These are phyloP conservation scores for Leptosomus discolor DNA, from an alignment of 2,113 vertebrate species.

Conservation along the genomic window DNA sequence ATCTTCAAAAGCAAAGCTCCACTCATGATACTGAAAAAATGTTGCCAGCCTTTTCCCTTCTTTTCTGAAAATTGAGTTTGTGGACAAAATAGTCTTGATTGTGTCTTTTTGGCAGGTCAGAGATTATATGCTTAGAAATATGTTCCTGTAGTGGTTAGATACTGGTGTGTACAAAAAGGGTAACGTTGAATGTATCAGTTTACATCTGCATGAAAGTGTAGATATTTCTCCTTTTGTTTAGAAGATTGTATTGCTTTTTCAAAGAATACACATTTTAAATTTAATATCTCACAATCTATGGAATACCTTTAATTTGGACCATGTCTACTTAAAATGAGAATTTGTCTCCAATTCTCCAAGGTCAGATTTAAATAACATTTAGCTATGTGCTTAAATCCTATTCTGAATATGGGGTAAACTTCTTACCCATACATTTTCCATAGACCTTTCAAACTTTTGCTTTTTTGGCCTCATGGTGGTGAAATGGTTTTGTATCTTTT, in stretches of 20 bases:
- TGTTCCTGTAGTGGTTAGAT: neutral
- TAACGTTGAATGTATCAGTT: neutral
- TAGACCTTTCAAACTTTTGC: neutral
- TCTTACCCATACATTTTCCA: neutral
- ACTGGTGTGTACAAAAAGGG: neutral
- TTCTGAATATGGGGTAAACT: neutral
- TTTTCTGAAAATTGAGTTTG: neutral
- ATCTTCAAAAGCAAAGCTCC: neutral
- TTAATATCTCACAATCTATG: neutral
- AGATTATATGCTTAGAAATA: neutral
- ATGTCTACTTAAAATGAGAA: neutral
- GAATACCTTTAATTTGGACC: neutral
- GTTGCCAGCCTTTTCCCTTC: neutral
- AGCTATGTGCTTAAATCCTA: neutral
- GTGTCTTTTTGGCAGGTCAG: neutral
- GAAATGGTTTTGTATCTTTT: neutral
- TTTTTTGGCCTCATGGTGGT: neutral
- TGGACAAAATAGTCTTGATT: neutral
- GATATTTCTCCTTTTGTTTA: neutral
- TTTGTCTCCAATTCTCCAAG: neutral
- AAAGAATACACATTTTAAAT: neutral
- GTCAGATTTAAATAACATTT: neutral
- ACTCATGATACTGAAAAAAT: neutral
- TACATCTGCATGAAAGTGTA: neutral
- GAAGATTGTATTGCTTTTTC: neutral